Percentiles rank a stretch among this genome's conserved stretches.
Evolutionary conservation across 2,113 vertebrate genomes (phyloP).

Genomic region (Chloropsis hardwickii): DNA sequence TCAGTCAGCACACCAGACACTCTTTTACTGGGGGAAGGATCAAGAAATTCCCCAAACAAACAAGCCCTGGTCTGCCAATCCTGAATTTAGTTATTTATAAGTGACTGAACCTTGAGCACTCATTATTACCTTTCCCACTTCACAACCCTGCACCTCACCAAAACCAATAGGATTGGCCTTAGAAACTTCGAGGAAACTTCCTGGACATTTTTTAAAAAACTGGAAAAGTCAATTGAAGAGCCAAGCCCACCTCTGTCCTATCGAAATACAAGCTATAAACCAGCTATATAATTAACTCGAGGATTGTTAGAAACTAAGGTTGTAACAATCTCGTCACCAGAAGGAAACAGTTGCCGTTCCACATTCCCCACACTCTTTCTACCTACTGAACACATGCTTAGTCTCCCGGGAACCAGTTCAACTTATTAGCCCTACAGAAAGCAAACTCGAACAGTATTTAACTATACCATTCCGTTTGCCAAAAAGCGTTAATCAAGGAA

Average conservation of each 20-base stretch:
- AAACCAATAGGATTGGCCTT: not conserved
- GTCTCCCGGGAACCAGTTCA: not conserved
- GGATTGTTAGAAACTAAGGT: not conserved
- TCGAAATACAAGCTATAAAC: not conserved
- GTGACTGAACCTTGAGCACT: not conserved
- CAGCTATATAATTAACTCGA: not conserved
- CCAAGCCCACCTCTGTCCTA: not conserved
- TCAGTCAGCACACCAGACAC: not conserved
- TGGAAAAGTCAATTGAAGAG: not conserved
- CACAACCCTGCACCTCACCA: not conserved
- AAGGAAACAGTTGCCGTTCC: not conserved
- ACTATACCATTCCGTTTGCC: not conserved
- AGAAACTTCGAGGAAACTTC: not conserved
- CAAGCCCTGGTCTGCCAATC: not conserved
- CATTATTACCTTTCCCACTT: not conserved
- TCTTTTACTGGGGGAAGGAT: not conserved
- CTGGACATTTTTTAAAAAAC: not conserved
- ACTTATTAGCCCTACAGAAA: not conserved
- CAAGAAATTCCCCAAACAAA: not conserved
- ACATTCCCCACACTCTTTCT: not conserved
- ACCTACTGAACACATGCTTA: not conserved
- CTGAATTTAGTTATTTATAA: not conserved
- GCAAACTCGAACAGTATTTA: not conserved
- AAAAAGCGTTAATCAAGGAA: not conserved
- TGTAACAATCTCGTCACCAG: not conserved